These are phyloP conservation scores for Zophobas atratus DNA, from an alignment of 1,140 invertebrate genomes.

Conservation along the genomic window DNA sequence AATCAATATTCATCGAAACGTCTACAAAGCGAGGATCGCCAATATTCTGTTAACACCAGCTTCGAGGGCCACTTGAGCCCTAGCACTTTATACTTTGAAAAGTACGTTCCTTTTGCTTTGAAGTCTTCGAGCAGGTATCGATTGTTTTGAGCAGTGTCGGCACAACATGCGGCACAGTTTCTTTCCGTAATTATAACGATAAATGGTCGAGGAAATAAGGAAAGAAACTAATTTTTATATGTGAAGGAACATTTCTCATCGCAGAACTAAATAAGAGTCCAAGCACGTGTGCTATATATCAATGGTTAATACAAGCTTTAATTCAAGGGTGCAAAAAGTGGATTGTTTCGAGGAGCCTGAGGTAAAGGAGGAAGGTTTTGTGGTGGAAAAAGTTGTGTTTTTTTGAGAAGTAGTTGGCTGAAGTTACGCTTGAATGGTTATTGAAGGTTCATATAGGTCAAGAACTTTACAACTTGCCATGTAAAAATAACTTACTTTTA, in stretches of 20 bases:
- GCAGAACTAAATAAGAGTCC: conserved; percentile 5
- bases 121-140: conserved; percentile 1
- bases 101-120: conserved; percentile 24
- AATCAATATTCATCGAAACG: conserved; percentile 40
- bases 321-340: conserved; percentile 12
- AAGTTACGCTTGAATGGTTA: too few relatives aligned
- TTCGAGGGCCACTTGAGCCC: conserved; percentile 32
- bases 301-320: conserved; percentile 36
- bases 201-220: conserved; percentile 11
- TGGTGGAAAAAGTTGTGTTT: too few relatives aligned
- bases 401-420: too few relatives aligned
- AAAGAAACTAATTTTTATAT: conserved; percentile 18
- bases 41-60: conserved; percentile 42
- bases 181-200: conserved; percentile 18
- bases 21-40: conserved; percentile 31
- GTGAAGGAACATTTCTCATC: conserved; percentile 22
- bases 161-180: conserved; percentile 1
- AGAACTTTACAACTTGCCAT: too few relatives aligned
- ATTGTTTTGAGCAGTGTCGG: conserved; percentile 11
- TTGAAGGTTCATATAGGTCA: too few relatives aligned
- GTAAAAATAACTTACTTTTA: too few relatives aligned
- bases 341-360: not conserved
- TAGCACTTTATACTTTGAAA: conserved; percentile 8
- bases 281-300: conserved; percentile 35
- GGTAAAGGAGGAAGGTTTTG: not conserved